Base-by-base conservation (phyloP, 1,140 invertebrate species). In the Schlechtendalia chinensis region DNA sequence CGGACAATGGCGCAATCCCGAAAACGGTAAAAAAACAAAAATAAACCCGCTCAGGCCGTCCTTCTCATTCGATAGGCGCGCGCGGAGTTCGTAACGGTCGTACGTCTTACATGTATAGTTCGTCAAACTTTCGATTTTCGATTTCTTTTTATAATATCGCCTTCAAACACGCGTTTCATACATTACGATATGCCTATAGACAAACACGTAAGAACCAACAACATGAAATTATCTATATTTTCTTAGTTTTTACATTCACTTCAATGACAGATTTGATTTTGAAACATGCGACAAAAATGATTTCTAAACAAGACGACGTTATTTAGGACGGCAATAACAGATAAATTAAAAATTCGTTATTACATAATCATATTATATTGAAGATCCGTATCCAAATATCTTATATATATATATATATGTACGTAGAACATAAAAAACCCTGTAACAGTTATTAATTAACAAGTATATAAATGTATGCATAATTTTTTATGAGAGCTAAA, bases 171-270 rank as follows among this genome's bases (percentile, higher is more conserved):
- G 27, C 61, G 27, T 63, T n/a, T n/a, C n/a, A n/a, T n/a, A 50
- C 27, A 69, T 16, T 69, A n/a, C 32, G 47, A n/a, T n/a, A n/a
- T 69, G 67, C 45, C 39, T 50, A 69, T 69, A 50, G n/a, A n/a
- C n/a, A 47, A 69, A 50, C 1, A 47, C 1, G 67, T 24, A 24
- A 24, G 50, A 24, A n/a, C n/a, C 47, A 69, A 69, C 67, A 22
- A 11, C 32, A 22, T 45, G 39, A 12, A 67, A 45, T 67, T 22
- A 47, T 69, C 14, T 47, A 22, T 47, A 45, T 5, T 24, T 39
- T 65, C 32, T 65, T 6, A 22, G 32, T 47, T 47, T 24, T 24
- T 1, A 47, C 65, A 69, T 69, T 69, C 65, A 47, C 65, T 69
- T 47, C 16, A 39, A 69, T 8, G 16, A 47, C n/a, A 24, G 14